phyloP scores from a whole-genome alignment of 2,888 invertebrate species.

The Hirtodrosophila duncani region DNA sequence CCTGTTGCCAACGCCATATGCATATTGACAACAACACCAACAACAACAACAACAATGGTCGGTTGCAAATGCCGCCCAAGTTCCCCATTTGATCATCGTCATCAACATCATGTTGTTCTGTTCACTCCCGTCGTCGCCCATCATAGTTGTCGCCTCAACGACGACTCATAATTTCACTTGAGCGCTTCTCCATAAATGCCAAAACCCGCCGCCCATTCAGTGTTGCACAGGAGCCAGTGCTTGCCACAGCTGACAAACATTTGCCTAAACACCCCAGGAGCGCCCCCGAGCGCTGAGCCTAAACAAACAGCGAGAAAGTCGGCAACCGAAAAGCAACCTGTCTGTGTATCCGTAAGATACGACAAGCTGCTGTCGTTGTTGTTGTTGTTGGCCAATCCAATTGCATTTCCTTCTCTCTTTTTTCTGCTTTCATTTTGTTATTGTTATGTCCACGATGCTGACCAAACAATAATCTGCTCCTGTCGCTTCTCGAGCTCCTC shows the following conservation, averaged over 20 bases:
- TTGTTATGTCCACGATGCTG: slow-evolving; percentile 22
- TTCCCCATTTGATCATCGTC: slow-evolving; percentile 1
- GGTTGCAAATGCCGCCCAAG: slow-evolving; percentile 7
- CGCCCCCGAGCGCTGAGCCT: background rate
- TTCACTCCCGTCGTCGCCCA: slow-evolving; percentile 16
- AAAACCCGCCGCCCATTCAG: slow-evolving; percentile 51
- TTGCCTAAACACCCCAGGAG: slow-evolving; percentile 39
- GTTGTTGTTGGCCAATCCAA: slow-evolving; percentile 36
- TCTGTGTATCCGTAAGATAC: slow-evolving; percentile 31
- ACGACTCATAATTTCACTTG: slow-evolving; percentile 54
- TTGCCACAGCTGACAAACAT: slow-evolving; percentile 39
- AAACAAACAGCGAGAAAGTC: slow-evolving; percentile 16
- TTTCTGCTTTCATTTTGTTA: slow-evolving; percentile 3
- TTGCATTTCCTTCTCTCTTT: slow-evolving; percentile 32
- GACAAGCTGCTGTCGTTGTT: slow-evolving; percentile 31
- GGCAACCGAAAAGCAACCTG: slow-evolving; percentile 27
- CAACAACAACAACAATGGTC: background rate
- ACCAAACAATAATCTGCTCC: slow-evolving; percentile 42
- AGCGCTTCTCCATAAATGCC: slow-evolving; percentile 44
- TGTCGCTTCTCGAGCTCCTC: too few relatives aligned
- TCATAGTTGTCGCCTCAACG: slow-evolving; percentile 31
- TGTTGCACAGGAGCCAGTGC: slow-evolving; percentile 1
- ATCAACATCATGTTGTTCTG: slow-evolving; percentile 15
- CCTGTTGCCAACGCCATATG: slow-evolving; percentile 23
- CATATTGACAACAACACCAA: slow-evolving; percentile 21